Conservation (phyloP, 1,140 invertebrate species). For the Lasioglossum albipes region DNA sequence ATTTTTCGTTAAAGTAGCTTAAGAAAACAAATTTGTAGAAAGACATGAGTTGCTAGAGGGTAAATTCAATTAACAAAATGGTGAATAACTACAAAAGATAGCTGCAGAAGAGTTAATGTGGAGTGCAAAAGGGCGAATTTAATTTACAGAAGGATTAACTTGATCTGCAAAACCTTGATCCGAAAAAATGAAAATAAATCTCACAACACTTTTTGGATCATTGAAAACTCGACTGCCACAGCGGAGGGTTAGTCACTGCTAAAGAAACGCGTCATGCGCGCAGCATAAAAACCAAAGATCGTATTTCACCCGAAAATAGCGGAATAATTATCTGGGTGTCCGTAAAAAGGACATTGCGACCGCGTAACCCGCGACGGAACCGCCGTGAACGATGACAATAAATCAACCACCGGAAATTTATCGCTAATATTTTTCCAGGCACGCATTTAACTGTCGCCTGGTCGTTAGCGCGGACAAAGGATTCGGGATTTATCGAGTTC, state of each 20-base stretch:
- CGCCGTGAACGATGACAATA: conserved; percentile 50
- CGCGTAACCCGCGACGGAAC: conserved; percentile 43
- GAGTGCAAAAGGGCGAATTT: too few species aligned
- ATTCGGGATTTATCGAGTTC: conserved; percentile 61
- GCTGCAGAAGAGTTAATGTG: too few species aligned
- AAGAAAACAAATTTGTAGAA: too few species aligned
- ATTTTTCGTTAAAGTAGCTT: too few species aligned
- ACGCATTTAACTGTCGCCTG: conserved; percentile 63
- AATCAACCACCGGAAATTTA: conserved; percentile 63
- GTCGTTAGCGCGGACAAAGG: conserved; percentile 66
- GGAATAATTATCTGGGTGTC: not conserved
- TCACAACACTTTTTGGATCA: too few species aligned
- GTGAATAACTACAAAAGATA: too few species aligned
- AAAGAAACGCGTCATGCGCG: not conserved
- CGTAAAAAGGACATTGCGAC: conserved; percentile 23
- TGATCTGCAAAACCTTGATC: too few species aligned
- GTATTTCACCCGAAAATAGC: conserved; percentile 3
- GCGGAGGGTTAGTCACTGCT: not conserved
- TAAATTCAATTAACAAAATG: too few species aligned
- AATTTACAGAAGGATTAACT: too few species aligned
- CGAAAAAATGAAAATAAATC: too few species aligned
- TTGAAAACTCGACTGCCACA: too few species aligned
- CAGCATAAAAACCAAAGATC: not conserved
- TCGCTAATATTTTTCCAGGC: conserved; percentile 63
- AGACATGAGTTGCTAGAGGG: too few species aligned